Evolutionary conservation across 1,140 invertebrate species (phyloP), one percentile per base, ranked within the genome.

Genomic region (Pantala flavescens): DNA sequence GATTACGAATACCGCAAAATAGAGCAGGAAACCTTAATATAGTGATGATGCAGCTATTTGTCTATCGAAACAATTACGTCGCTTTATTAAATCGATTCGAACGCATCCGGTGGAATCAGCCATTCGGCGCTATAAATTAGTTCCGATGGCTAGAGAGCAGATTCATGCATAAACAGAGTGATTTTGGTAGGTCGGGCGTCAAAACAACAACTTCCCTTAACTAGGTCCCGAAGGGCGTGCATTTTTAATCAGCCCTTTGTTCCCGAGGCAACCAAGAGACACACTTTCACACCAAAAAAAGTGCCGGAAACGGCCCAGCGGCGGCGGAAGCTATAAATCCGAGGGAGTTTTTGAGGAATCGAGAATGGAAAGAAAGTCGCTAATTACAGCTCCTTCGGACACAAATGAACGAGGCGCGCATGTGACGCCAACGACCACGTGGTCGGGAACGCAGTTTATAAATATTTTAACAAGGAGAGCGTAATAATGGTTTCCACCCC

Each of bases 311-410:
- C 49, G 49, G 49, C 49, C 14, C 49, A 16, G 3, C 49, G 14
- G n/a, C 49, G n/a, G n/a, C 49, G 49, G 49, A 63, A 63, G 49
- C 49, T 19, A 63, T 63, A 63, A 63, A 63, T 63, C n/a, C 49
- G 49, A 63, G 49, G 16, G 49, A 63, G 49, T 63, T 63, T 63
- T 19, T 19, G 12, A 63, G 49, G n/a, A 63, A 63, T 63, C n/a
- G 49, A 63, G n/a, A 63, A 49, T 9, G 49, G 14, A 19, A 63
- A 63, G 12, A 21, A 12, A 3, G 49, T 63, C 49, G 49, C 49
- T 63, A 63, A 63, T 63, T 63, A 63, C n/a, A 3, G 28, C 28
- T 36, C 49, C 49, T 63, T 19, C 12, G 49, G 16, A 21, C 3
- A 16, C 49, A 19, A 16, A 63, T 21, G 49, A 63, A 63, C 3